Conservation (phyloP, 2,888 invertebrate species). For the Ditula angustiorana region DNA sequence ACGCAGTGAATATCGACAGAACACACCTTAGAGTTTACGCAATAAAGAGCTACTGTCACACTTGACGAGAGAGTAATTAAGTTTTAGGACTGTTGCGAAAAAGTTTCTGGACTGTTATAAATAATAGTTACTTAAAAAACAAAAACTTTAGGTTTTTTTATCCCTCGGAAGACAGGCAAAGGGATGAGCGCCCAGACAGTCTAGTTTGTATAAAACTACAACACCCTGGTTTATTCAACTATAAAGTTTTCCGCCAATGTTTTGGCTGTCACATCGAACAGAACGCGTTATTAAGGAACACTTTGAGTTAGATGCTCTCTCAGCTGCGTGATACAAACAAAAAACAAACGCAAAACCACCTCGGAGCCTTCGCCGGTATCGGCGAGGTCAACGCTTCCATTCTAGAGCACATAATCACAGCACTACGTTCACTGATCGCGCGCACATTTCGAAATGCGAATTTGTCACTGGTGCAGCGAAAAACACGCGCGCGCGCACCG, state of each 20-base stretch:
- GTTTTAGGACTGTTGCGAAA: too few relatives aligned
- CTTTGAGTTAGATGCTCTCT: conserved; percentile 41
- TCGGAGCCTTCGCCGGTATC: conserved; percentile 55
- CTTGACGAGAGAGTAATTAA: neutral
- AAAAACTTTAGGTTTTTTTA: neutral
- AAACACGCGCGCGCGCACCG: conserved; percentile 75
- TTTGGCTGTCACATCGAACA: neutral
- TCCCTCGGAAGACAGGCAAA: neutral
- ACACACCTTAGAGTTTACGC: conserved; percentile 29
- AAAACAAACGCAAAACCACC: conserved; percentile 79
- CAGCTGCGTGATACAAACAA: conserved; percentile 47
- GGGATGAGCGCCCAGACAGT: neutral
- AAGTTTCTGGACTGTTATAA: conserved; percentile 40
- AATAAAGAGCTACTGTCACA: neutral
- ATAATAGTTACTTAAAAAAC: neutral
- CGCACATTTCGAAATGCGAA: conserved; percentile 72
- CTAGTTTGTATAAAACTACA: neutral
- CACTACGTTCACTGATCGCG: conserved; percentile 62
- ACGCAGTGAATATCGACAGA: conserved; percentile 57
- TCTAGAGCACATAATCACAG: conserved; percentile 58
- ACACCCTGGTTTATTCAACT: neutral
- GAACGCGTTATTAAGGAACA: neutral
- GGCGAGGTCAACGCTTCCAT: conserved; percentile 74
- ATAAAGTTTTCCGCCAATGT: neutral
- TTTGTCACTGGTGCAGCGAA: conserved; percentile 63